Conservation (phyloP, 1,140 invertebrate genomes). For the Drosophila dunni region DNA sequence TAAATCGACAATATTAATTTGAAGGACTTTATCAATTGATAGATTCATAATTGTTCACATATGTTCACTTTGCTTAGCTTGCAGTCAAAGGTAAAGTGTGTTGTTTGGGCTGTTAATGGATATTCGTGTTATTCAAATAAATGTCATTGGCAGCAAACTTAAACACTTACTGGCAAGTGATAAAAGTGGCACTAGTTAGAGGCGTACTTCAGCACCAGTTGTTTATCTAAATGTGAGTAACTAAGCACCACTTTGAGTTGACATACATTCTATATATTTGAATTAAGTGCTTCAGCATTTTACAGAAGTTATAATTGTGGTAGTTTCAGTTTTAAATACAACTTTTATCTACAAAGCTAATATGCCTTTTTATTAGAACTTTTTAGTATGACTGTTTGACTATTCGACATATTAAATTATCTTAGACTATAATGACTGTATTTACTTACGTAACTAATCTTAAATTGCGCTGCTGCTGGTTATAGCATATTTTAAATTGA, state of each 20-base stretch:
- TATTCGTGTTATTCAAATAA: conserved; percentile 57
- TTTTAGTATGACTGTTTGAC: neutral
- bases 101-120: conserved; percentile 23
- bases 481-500: too few species aligned
- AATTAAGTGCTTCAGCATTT: conserved; percentile 58
- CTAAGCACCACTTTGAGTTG: conserved; percentile 50
- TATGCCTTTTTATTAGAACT: conserved; percentile 45
- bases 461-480: too few species aligned
- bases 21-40: conserved; percentile 34
- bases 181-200: conserved; percentile 18
- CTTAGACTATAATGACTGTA: too few species aligned
- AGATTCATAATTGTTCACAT: conserved; percentile 45
- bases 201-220: conserved; percentile 56
- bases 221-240: conserved; percentile 66
- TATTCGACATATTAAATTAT: too few species aligned
- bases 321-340: conserved; percentile 48
- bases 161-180: conserved; percentile 45
- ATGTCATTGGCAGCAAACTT: conserved; percentile 67
- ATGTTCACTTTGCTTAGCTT: conserved; percentile 16
- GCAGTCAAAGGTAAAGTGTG: conserved; percentile 57
- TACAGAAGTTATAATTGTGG: conserved; percentile 17
- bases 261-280: conserved; percentile 7
- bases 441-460: too few species aligned
- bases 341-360: conserved; percentile 45
- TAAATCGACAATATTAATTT: conserved; percentile 24